Percentiles rank a stretch among this genome's conserved stretches.
Evolutionary conservation across 2,113 vertebrate genomes (phyloP).

Genomic region (Cyprinodon brontotheroides): DNA sequence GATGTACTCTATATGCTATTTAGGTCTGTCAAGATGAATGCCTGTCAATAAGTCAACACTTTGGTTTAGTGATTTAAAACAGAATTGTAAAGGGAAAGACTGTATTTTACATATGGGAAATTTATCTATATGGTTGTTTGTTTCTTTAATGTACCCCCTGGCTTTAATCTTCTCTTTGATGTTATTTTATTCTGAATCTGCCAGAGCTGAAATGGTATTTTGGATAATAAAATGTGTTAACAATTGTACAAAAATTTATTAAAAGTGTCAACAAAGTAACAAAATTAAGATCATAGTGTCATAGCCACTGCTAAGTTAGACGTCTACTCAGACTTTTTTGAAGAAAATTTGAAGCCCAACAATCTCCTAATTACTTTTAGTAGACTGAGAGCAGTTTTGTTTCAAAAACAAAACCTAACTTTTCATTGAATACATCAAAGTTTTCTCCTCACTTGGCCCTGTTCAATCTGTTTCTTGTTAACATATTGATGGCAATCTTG

Average conservation of each 20-base stretch:
- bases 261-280: neutral
- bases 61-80: neutral
- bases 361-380: neutral
- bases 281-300: neutral
- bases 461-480: slow-evolving; percentile 69
- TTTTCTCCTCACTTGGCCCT: slow-evolving; percentile 33
- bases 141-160: neutral
- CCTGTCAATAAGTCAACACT: neutral
- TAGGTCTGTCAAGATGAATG: neutral
- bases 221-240: neutral
- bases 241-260: slow-evolving; percentile 11
- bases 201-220: neutral
- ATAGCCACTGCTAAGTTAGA: neutral
- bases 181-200: slow-evolving; percentile 45
- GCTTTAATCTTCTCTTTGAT: slow-evolving; percentile 49
- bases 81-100: neutral
- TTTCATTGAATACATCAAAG: slow-evolving; percentile 40
- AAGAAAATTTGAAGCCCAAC: slow-evolving; percentile 3
- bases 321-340: slow-evolving; percentile 10
- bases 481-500: slow-evolving; percentile 51
- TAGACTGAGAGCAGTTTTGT: slow-evolving; percentile 18
- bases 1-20: neutral
- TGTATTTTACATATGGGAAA: neutral
- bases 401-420: slow-evolving; percentile 31
- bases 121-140: neutral